Percentiles rank a stretch among this genome's conserved stretches.
Evolutionary conservation across 2,888 invertebrate genomes (phyloP).

Genomic region (Xestobium rufovillosum): DNA sequence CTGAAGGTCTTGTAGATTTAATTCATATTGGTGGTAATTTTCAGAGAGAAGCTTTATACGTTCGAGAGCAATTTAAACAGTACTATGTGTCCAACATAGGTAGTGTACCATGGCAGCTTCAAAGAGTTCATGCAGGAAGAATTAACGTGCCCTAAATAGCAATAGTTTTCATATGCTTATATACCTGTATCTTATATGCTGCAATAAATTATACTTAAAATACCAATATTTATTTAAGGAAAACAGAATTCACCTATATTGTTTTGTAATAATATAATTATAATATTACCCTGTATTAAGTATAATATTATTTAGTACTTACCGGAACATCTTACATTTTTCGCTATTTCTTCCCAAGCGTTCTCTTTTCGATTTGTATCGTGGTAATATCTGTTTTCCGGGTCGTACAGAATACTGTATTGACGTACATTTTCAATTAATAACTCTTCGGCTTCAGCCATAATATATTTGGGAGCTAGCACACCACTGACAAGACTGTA

Average conservation of each 20-base stretch:
- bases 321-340: slow-evolving; percentile 10
- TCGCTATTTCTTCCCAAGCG: slow-evolving; percentile 11
- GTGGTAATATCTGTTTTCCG: slow-evolving; percentile 9
- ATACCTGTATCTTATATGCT: too few relatives aligned
- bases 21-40: slow-evolving; percentile 16
- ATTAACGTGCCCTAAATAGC: too few relatives aligned
- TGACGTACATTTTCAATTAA: slow-evolving; percentile 9
- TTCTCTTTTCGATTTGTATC: slow-evolving; percentile 9
- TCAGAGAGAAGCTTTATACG: slow-evolving; percentile 10
- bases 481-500: slow-evolving; percentile 1
- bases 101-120: slow-evolving; percentile 12
- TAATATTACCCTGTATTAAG: too few relatives aligned
- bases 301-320: too few relatives aligned
- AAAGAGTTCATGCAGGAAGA: slow-evolving; percentile 10
- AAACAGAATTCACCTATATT: too few relatives aligned
- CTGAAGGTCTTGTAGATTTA: slow-evolving; percentile 10
- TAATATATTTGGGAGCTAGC: background rate
- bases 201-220: too few relatives aligned
- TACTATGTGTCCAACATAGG: slow-evolving; percentile 11
- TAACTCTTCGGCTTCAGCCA: slow-evolving; percentile 7
- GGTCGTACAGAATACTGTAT: slow-evolving; percentile 9
- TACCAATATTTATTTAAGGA: too few relatives aligned
- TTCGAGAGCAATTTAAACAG: slow-evolving; percentile 16
- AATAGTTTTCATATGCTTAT: too few relatives aligned
- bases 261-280: too few relatives aligned